These are phyloP conservation scores for Elaphurus davidianus DNA, from an alignment of 2,113 vertebrate genomes.

Conservation along the genomic window DNA sequence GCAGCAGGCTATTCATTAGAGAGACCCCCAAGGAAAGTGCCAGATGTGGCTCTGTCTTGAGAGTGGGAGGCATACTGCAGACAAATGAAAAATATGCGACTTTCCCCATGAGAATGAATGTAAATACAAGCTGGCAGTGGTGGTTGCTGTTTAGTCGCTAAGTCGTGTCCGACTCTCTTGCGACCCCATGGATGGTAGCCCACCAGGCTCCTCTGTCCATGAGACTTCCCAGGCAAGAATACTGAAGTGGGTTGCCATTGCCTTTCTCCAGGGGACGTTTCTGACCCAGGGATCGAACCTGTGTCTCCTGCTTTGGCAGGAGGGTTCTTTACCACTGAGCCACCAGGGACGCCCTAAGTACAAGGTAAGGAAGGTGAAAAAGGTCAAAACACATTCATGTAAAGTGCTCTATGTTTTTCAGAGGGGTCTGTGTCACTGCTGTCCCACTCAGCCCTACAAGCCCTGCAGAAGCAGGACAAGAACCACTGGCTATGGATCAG, in stretches of 20 bases:
- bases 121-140: not conserved
- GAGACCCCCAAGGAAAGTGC: not conserved
- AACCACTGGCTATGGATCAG: accelerated
- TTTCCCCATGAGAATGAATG: not conserved
- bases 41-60: not conserved
- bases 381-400: not conserved
- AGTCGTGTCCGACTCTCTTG: not conserved
- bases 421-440: not conserved
- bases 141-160: accelerated
- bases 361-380: not conserved
- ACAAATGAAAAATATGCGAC: not conserved
- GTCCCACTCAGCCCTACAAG: not conserved
- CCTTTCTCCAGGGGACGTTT: not conserved
- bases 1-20: not conserved
- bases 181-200: not conserved
- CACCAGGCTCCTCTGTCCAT: not conserved
- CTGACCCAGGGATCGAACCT: not conserved
- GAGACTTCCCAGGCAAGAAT: not conserved
- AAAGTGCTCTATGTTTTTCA: not conserved
- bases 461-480: not conserved
- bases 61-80: not conserved
- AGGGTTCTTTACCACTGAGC: not conserved
- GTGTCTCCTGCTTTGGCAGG: not conserved
- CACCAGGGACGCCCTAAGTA: not conserved
- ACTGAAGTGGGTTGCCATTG: not conserved